Percentiles rank a stretch among this genome's conserved stretches.
Conservation (phyloP, 2,888 invertebrate species). For the Epistrophella euchroma region DNA sequence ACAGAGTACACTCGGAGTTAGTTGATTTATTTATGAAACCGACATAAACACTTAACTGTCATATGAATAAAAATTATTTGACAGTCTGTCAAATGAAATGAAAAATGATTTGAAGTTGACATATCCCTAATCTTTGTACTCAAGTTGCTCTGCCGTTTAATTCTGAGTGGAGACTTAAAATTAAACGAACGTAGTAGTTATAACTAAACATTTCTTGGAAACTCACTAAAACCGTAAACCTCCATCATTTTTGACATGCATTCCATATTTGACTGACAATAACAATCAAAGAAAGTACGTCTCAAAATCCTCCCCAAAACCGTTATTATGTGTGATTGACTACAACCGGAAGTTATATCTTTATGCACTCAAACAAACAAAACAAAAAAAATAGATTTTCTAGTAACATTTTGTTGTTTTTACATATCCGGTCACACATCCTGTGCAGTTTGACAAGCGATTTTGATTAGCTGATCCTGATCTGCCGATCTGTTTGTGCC, state of each 20-base stretch:
- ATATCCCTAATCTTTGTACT: no score
- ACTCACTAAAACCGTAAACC: constrained; percentile 1
- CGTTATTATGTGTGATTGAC: constrained; percentile 70
- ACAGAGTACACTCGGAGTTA: not conserved
- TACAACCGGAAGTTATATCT: constrained; percentile 24
- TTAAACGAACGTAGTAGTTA: constrained; percentile 1
- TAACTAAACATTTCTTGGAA: not conserved
- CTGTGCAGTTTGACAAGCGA: constrained; percentile 47
- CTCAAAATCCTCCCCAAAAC: constrained; percentile 75
- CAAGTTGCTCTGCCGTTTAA: no score
- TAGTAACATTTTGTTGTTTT: constrained; percentile 3
- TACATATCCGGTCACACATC: constrained; percentile 32
- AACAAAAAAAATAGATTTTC: not conserved
- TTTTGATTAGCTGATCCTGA: constrained; percentile 49
- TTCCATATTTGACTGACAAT: constrained; percentile 29
- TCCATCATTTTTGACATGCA: constrained; percentile 33
- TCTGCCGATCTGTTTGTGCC: constrained; percentile 45
- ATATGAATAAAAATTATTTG: no score
- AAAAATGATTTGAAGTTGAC: no score
- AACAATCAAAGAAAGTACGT: constrained; percentile 66
- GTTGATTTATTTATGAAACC: not conserved
- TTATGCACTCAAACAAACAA: not conserved
- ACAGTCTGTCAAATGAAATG: no score
- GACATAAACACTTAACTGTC: no score
- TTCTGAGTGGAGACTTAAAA: not conserved